Evolutionary conservation across 2,888 invertebrate genomes (phyloP), one percentile per base, ranked within the genome.

Genomic region (Nebria salina): DNA sequence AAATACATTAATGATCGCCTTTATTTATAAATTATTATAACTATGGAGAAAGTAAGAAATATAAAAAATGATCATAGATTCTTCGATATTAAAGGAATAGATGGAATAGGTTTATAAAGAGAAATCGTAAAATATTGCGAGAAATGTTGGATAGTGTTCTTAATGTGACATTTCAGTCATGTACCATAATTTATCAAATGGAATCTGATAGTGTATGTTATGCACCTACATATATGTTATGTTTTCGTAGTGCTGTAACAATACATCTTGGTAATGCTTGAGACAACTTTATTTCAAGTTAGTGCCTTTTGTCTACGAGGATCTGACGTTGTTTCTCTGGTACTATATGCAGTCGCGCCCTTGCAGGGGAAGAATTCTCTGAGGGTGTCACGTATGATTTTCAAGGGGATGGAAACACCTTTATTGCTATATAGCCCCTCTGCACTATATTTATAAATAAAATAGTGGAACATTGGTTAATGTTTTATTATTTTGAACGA

Each of bases 361-460:
- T 76, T 26, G 66, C 41, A 34, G 15, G 7, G 54, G 75, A 20
- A 75, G 66, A 15, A 66, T 70, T 76, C 76, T 8, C 9, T 70
- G 26, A 70, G 78, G 78, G 78, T 20, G 72, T 65, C 70, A 70
- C 70, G 70, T 26, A 72, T 72, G 78, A 78, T 78, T 78, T 78
- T 78, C 25, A 70, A 70, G 72, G 73, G 78, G 72, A 9, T 15
- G 73, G 73, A 25, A 72, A 72, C 64, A 79, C 74, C 75, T 79
- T 79, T 79, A 74, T 70, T 70, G 20, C 79, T 26, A 74, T 72
- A 25, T 15, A 79, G 15, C 74, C 75, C 79, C 75, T 75, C 43
- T 78, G 66, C 34, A 74, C 65, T 79, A 79, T 66, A 75, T 79
- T 79, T 79, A 75, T 79, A 79, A 79, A 79, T 79, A 79, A 79